Evolutionary conservation across 2,888 invertebrate genomes (phyloP), one percentile per base, ranked within the genome.

Genomic region (Lepidochitona cinerea): DNA sequence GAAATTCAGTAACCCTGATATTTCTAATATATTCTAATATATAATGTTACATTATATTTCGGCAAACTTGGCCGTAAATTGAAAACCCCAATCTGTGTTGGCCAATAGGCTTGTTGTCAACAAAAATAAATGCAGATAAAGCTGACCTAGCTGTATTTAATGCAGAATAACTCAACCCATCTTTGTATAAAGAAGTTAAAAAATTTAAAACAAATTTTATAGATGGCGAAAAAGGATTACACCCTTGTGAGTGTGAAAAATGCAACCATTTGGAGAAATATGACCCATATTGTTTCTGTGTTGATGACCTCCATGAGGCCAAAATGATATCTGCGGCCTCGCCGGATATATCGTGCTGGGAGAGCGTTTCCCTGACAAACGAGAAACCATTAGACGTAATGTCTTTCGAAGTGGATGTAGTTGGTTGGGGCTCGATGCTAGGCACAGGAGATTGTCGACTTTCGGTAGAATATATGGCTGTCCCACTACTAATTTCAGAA

Each of bases 21-120:
- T 75, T 70, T 52, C 33, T 32, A 37, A 74, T 54, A 29, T 76
- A 70, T 0, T 23, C 54, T 64, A 14, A 72, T 73, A 65, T 77
- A 67, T 78, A 79, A 79, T 23, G 72, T 81, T 12, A 36, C n/a
- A 14, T n/a, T 69, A 69, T 78, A 74, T 68, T 67, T 74, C 53
- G 78, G 75, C 26, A 73, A 37, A 12, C 64, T 29, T 54, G 77
- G 81, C 32, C 72, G 70, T 14, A 41, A n/a, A 33, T 76, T 32
- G 59, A 73, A 79, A 36, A 78, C 65, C 3, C 78, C 79, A 76
- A 79, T 69, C 37, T 78, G 78, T 26, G 72, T 70, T 33, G 37
- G 4, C 73, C 69, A 49, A 73, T 33, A n/a, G 32, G 41, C 37
- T 53, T 32, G 29, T 29, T 14, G 36, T 66, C 2, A 66, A 74